These are phyloP conservation scores for Tetrapedia diversipes DNA, from an alignment of 2,888 invertebrate species.

Conservation along the genomic window DNA sequence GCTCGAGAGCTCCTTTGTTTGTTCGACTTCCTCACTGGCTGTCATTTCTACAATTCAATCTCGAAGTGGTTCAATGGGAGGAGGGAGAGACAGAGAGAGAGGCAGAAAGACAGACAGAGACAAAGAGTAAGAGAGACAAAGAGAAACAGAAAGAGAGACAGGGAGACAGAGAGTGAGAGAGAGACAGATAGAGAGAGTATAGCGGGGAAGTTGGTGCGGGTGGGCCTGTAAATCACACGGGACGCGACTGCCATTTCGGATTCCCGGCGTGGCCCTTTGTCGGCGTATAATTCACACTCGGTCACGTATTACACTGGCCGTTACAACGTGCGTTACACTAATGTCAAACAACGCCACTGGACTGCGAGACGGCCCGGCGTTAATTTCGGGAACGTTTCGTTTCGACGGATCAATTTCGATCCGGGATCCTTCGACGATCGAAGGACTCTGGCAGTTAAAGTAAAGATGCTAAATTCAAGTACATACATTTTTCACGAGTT, in stretches of 20 bases:
- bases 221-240: constrained; percentile 61
- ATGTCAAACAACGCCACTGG: constrained; percentile 62
- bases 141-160: constrained; percentile 5
- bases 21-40: constrained; percentile 33
- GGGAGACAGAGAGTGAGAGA: not conserved
- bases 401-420: not conserved
- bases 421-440: not conserved
- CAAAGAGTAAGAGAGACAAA: too few species aligned
- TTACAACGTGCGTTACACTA: constrained; percentile 67
- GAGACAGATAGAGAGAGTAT: not conserved
- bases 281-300: constrained; percentile 70
- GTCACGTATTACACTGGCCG: constrained; percentile 67
- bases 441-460: not conserved
- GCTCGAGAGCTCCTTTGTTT: constrained; percentile 42
- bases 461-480: too few species aligned
- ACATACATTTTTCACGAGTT: too few species aligned
- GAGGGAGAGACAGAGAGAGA: not conserved
- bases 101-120: not conserved
- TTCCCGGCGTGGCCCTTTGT: constrained; percentile 65
- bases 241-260: constrained; percentile 69
- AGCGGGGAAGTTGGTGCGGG: constrained; percentile 10
- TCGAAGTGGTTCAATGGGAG: constrained; percentile 39
- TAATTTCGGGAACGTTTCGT: constrained; percentile 38
- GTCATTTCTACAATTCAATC: constrained; percentile 65
- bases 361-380: constrained; percentile 17